Percentiles rank a stretch among this genome's conserved stretches.
phyloP scores from a whole-genome alignment of 2,888 invertebrate species.

The Polietes domitor region DNA sequence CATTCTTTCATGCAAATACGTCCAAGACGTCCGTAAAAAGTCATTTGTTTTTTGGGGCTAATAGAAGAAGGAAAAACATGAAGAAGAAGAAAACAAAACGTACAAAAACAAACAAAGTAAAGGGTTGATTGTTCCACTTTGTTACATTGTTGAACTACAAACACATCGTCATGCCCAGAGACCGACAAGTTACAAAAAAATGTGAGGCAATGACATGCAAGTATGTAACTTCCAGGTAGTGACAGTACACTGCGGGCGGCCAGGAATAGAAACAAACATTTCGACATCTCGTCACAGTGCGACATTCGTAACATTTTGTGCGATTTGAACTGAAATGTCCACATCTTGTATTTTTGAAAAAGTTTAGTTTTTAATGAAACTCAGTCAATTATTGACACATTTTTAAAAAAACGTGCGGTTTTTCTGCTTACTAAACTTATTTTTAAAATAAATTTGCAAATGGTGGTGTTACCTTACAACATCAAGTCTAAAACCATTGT shows the following conservation, averaged over 20 bases:
- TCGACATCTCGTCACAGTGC: too few relatives aligned
- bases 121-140: background rate
- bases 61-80: background rate
- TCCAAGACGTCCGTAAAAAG: conserved; percentile 17
- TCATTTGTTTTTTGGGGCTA: background rate
- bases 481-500: too few relatives aligned
- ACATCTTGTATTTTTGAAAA: too few relatives aligned
- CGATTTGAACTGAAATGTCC: too few relatives aligned
- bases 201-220: background rate
- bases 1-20: conserved; percentile 2
- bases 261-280: background rate
- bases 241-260: background rate
- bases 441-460: too few relatives aligned
- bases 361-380: too few relatives aligned
- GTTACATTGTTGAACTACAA: background rate
- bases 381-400: too few relatives aligned
- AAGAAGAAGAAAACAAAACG: background rate
- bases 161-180: background rate
- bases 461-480: too few relatives aligned
- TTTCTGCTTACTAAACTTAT: too few relatives aligned
- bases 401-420: too few relatives aligned
- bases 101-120: background rate
- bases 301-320: too few relatives aligned
- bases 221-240: background rate
- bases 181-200: background rate